Evolutionary conservation across 2,888 invertebrate species (phyloP), one percentile per base, ranked within the genome.

Genomic region (Volucella zonaria): DNA sequence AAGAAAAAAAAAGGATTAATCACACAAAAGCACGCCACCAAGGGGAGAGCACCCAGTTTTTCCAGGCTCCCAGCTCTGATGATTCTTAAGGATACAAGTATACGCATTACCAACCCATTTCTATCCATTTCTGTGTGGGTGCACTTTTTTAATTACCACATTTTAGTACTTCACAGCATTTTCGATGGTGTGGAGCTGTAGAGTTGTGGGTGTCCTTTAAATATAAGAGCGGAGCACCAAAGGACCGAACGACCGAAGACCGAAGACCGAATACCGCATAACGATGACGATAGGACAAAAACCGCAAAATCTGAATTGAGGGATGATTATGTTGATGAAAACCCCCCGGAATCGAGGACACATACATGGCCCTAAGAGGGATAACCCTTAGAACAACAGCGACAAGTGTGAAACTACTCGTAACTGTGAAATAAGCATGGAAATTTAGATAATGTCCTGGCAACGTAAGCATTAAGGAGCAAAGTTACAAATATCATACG

Each of bases 71-170:
- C 58, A 58, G 15, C 38, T 49, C 40, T 31, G 31, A 31, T 6
- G 31, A 1, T 31, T 4, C 31, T 31, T 31, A 31, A 31, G 31
- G 31, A 31, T 31, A 31, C 8, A 8, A 15, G 18, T 54, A 45
- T 51, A 68, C 74, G 79, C 78, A 78, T 49, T 51, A 49, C 62
- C 52, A 38, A 52, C 42, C 38, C 51, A 52, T 47, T 40, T 49
- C 23, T 43, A 47, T 40, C n/a, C 47, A 14, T 59, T 77, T 64
- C 68, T 66, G 80, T 67, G 79, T 74, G 82, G 82, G 79, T 83
- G 82, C 75, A 79, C 58, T 76, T 75, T 83, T 83, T 83, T 80
- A 83, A 83, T 83, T 80, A 82, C 79, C 82, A 79, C 68, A 74
- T 82, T 78, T 70, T 68, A 73, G 56, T 51, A 18, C 31, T 31